Conservation (phyloP, 2,113 vertebrate genomes). For the Erpornis zantholeuca region DNA sequence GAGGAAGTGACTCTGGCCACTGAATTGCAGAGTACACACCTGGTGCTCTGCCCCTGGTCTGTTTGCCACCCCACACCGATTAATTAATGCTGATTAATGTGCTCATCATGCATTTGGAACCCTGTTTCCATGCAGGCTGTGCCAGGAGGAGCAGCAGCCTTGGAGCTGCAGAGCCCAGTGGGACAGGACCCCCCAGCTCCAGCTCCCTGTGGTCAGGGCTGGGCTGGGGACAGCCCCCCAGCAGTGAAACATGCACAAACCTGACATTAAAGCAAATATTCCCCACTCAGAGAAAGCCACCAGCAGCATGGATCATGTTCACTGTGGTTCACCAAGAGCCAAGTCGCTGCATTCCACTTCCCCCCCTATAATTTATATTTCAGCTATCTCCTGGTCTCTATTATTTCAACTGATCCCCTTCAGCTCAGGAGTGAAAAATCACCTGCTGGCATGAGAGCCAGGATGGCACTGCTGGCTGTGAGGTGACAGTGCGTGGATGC, state of each 20-base stretch:
- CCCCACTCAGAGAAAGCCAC: not conserved
- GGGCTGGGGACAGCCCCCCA: not conserved
- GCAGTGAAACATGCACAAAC: not conserved
- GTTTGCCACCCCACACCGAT: not conserved
- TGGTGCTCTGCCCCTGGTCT: not conserved
- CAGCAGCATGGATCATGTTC: fast-evolving
- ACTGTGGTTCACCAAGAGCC: not conserved
- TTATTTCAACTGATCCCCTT: not conserved
- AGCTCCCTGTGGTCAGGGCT: not conserved
- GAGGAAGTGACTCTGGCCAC: not conserved
- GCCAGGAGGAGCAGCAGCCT: not conserved
- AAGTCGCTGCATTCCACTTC: fast-evolving
- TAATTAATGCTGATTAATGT: not conserved
- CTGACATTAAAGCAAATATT: not conserved
- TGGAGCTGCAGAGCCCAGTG: not conserved
- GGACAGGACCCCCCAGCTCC: not conserved
- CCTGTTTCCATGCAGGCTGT: not conserved
- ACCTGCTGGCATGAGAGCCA: not conserved
- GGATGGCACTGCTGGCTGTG: not conserved
- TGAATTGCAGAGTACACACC: not conserved
- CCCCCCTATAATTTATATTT: not conserved
- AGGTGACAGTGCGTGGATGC: not conserved
- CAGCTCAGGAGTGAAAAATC: conserved; percentile 8
- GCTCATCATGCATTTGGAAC: conserved; percentile 60
- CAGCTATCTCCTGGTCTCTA: not conserved